A percentile compares a stretch with the other conserved stretches of the same genome.
Conservation (phyloP, 2,113 vertebrate genomes). For the Maccullochella peelii region DNA sequence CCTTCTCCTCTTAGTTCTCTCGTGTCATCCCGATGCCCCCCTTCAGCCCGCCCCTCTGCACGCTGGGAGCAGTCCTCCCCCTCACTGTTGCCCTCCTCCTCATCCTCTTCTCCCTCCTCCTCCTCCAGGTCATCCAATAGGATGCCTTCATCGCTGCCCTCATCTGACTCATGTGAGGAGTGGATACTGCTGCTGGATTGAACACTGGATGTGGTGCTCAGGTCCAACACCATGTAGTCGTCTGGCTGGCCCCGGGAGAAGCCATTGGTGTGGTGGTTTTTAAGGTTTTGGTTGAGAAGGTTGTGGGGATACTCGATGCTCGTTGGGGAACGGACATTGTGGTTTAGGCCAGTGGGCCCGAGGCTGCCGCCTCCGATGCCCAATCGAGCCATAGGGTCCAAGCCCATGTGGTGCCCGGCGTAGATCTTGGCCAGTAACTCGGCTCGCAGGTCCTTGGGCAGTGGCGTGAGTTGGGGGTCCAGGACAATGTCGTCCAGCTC, state of each 20-base stretch:
- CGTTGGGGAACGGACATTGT: constrained; percentile 88
- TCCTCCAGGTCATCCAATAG: constrained; percentile 93
- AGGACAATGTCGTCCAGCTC: constrained; percentile 99
- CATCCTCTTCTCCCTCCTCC: constrained; percentile 73
- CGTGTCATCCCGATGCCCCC: constrained; percentile 62
- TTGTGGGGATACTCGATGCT: constrained; percentile 88
- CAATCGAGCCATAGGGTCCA: constrained; percentile 83
- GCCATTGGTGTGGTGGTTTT: constrained; percentile 88
- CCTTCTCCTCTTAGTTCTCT: constrained; percentile 62
- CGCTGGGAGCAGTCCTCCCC: constrained; percentile 90
- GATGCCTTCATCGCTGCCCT: constrained; percentile 97
- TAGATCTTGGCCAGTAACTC: constrained; percentile 99
- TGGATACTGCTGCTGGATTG: constrained; percentile 97
- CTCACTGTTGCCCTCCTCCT: constrained; percentile 89
- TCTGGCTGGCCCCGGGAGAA: constrained; percentile 90
- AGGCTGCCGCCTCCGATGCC: constrained; percentile 66
- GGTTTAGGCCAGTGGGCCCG: constrained; percentile 76
- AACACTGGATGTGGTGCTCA: constrained; percentile 97
- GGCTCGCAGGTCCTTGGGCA: constrained; percentile 95
- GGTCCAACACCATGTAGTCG: constrained; percentile 97
- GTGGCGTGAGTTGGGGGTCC: constrained; percentile 93
- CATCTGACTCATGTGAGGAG: constrained; percentile 96
- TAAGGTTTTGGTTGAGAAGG: constrained; percentile 61
- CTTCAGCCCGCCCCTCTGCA: constrained; percentile 82
- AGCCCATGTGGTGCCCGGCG: constrained; percentile 90